A percentile compares a stretch with the other conserved stretches of the same genome.
Conservation (phyloP, 2,888 invertebrate genomes). For the Pantelozetes paolii region DNA sequence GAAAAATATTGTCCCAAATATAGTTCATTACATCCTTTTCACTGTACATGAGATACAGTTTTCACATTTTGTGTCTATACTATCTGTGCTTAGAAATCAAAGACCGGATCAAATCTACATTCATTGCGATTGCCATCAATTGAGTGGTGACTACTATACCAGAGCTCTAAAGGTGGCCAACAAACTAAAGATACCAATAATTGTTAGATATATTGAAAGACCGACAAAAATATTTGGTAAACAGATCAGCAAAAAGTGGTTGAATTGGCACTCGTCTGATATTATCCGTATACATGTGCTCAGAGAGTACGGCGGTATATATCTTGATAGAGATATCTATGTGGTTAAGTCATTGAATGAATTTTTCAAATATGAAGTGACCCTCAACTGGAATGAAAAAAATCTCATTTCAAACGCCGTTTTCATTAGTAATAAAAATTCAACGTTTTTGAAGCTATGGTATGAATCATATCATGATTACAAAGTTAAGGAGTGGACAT, state of each 20-base stretch:
- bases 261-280: constrained; percentile 52
- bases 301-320: constrained; percentile 53
- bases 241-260: constrained; percentile 51
- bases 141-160: constrained; percentile 48
- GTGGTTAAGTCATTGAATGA: constrained; percentile 51
- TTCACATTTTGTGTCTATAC: constrained; percentile 50
- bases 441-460: constrained; percentile 52
- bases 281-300: constrained; percentile 52
- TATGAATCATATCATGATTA: constrained; percentile 50
- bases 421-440: constrained; percentile 52
- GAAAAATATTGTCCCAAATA: constrained; percentile 51
- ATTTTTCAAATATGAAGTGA: constrained; percentile 52
- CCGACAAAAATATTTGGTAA: constrained; percentile 54
- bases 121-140: constrained; percentile 50
- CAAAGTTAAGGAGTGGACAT: too few relatives aligned
- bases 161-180: background rate
- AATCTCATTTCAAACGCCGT: constrained; percentile 50
- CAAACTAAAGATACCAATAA: constrained; percentile 44
- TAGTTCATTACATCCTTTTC: constrained; percentile 52
- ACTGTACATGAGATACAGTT: constrained; percentile 50
- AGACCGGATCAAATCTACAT: constrained; percentile 51
- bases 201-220: constrained; percentile 43
- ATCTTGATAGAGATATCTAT: constrained; percentile 53
- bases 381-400: constrained; percentile 52
- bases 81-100: constrained; percentile 51